Conservation (phyloP, 2,113 vertebrate species). For the Ophthalmolycus amberensis region DNA sequence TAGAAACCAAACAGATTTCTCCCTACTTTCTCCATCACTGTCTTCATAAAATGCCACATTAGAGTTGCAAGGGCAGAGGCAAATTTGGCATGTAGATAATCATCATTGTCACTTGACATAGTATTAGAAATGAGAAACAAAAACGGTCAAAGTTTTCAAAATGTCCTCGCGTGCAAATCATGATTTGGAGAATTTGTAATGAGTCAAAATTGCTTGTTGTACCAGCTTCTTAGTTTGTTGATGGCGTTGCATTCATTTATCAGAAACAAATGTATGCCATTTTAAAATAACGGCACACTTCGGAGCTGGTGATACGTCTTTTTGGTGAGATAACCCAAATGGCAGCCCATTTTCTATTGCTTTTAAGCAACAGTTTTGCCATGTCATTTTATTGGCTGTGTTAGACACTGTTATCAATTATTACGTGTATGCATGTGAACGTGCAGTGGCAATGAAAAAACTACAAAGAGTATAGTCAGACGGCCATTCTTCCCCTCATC, state of each 20-base stretch:
- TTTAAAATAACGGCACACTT: slow-evolving; percentile 66
- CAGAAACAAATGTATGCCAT: slow-evolving; percentile 58
- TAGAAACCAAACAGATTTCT: slow-evolving; percentile 71
- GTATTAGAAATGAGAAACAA: slow-evolving; percentile 49
- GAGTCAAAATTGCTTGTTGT: slow-evolving; percentile 50
- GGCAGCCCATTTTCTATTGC: slow-evolving; percentile 43
- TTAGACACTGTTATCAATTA: slow-evolving; percentile 68
- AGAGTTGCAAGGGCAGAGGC: slow-evolving; percentile 78
- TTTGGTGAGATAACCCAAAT: slow-evolving; percentile 70
- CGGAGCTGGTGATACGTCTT: slow-evolving; percentile 80
- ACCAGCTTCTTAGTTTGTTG: slow-evolving; percentile 47
- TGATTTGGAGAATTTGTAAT: slow-evolving; percentile 53
- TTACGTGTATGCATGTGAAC: slow-evolving; percentile 64
- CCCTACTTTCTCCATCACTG: slow-evolving; percentile 42
- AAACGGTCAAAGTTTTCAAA: slow-evolving; percentile 45
- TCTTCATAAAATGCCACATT: slow-evolving; percentile 67
- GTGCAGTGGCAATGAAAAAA: slow-evolving; percentile 67
- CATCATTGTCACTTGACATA: slow-evolving; percentile 50
- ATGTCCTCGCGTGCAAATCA: slow-evolving; percentile 49
- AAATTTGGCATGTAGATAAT: slow-evolving; percentile 75
- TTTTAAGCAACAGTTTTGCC: slow-evolving; percentile 62
- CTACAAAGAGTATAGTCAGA: slow-evolving; percentile 43
- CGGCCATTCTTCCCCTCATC: slow-evolving; percentile 42
- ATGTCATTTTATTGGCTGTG: slow-evolving; percentile 64
- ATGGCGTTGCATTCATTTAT: slow-evolving; percentile 47